phyloP scores from a whole-genome alignment of 2,797 vertebrate genomes.

The Micropoecilia bifurca region DNA sequence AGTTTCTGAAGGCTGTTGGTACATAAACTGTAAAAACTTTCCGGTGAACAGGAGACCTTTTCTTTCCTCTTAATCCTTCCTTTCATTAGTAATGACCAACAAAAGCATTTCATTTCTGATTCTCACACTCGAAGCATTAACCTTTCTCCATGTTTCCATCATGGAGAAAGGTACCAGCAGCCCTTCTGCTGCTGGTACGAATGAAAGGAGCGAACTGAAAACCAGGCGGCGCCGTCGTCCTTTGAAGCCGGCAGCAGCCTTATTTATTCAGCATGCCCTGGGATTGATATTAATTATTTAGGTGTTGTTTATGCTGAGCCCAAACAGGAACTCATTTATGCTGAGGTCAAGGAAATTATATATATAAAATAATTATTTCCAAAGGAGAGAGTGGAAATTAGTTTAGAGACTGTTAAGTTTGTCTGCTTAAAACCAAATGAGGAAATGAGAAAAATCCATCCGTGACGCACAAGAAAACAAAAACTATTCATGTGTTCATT shows the following conservation, averaged over 20 bases:
- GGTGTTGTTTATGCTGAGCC: conserved; percentile 48
- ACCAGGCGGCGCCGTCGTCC: conserved; percentile 2
- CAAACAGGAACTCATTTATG: conserved; percentile 51
- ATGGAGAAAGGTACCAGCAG: no score
- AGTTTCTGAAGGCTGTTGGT: background rate
- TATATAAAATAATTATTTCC: conserved; percentile 21
- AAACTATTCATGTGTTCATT: no score
- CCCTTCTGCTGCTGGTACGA: conserved; percentile 8
- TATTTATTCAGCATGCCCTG: conserved; percentile 42
- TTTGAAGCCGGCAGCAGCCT: conserved; percentile 32
- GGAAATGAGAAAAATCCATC: conserved; percentile 16
- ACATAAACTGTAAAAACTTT: background rate
- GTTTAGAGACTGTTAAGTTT: conserved; percentile 19
- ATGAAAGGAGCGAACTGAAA: conserved; percentile 15
- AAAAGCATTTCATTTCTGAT: background rate
- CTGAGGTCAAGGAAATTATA: conserved; percentile 53
- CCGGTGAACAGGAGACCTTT: background rate
- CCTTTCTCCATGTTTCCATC: conserved; percentile 5
- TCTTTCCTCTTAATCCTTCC: conserved; percentile 2
- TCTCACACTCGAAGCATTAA: background rate
- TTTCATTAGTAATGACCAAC: conserved; percentile 15
- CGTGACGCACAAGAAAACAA: background rate
- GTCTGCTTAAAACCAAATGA: conserved; percentile 22
- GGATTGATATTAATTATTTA: conserved; percentile 61
- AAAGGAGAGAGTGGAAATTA: conserved; percentile 37